These are phyloP conservation scores for Esox lucius DNA, from an alignment of 2,797 vertebrate species.

Conservation along the genomic window DNA sequence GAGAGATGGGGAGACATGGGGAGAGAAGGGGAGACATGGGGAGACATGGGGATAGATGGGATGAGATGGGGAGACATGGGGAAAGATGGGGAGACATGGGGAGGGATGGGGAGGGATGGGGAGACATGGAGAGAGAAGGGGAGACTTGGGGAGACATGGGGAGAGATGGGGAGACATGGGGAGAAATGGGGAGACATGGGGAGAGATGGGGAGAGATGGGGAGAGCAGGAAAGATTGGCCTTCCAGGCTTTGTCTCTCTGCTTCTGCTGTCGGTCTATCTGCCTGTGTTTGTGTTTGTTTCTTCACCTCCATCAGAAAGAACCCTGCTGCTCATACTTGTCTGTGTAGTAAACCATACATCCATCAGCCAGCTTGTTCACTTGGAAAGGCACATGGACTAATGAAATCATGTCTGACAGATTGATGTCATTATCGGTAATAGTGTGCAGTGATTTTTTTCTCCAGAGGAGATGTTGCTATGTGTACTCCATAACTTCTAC, in stretches of 20 bases:
- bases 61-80: too few species aligned
- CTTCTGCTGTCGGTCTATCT: background rate
- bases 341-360: slow-evolving; percentile 29
- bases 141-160: too few species aligned
- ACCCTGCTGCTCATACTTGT: slow-evolving; percentile 27
- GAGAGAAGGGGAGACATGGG: too few species aligned
- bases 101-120: too few species aligned
- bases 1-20: too few species aligned
- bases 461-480: background rate
- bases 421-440: slow-evolving; percentile 54
- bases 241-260: background rate
- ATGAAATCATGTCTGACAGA: slow-evolving; percentile 27
- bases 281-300: background rate
- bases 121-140: too few species aligned
- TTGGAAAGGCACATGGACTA: slow-evolving; percentile 20
- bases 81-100: too few species aligned
- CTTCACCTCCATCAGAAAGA: slow-evolving; percentile 14
- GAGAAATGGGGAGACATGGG: too few species aligned
- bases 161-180: too few species aligned
- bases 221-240: background rate
- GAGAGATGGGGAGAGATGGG: too few species aligned
- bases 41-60: too few species aligned
- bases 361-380: slow-evolving; percentile 40
- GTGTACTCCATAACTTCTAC: slow-evolving; percentile 12
- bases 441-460: slow-evolving; percentile 34